These are phyloP conservation scores for Ficedula albicollis DNA, from an alignment of 2,797 vertebrate species.

Conservation along the genomic window DNA sequence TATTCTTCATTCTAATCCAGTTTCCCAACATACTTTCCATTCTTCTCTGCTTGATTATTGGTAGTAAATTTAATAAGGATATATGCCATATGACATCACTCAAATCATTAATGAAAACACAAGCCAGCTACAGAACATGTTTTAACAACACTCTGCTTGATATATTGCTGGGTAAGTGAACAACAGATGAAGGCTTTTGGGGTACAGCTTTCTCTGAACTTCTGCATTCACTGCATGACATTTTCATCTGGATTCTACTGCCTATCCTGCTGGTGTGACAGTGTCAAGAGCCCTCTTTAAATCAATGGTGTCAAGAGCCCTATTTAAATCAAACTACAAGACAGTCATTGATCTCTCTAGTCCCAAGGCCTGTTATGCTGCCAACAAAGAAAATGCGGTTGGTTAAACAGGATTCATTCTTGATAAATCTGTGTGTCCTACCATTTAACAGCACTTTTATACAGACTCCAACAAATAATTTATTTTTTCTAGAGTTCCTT, in stretches of 20 bases:
- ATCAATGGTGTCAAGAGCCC: background rate
- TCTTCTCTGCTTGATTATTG: constrained; percentile 36
- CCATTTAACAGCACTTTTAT: background rate
- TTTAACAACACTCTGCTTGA: background rate
- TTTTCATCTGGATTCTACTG: background rate
- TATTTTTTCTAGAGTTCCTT: background rate
- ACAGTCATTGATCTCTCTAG: background rate
- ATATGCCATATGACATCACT: background rate
- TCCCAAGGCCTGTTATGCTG: background rate
- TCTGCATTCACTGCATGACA: background rate
- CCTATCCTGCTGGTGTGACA: background rate
- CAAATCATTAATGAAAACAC: constrained; percentile 27
- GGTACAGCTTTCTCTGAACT: background rate
- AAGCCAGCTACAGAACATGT: background rate
- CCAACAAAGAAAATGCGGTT: background rate
- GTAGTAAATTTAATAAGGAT: constrained; percentile 55
- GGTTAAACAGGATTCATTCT: background rate
- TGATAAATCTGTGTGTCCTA: background rate
- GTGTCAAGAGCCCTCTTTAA: background rate
- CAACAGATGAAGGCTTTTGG: background rate
- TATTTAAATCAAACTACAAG: background rate
- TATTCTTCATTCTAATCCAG: constrained; percentile 44
- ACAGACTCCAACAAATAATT: background rate
- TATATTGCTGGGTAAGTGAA: background rate
- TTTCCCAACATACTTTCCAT: constrained; percentile 24